Base-by-base conservation (phyloP, 2,888 invertebrate species). In the Prenolepis imparis region DNA sequence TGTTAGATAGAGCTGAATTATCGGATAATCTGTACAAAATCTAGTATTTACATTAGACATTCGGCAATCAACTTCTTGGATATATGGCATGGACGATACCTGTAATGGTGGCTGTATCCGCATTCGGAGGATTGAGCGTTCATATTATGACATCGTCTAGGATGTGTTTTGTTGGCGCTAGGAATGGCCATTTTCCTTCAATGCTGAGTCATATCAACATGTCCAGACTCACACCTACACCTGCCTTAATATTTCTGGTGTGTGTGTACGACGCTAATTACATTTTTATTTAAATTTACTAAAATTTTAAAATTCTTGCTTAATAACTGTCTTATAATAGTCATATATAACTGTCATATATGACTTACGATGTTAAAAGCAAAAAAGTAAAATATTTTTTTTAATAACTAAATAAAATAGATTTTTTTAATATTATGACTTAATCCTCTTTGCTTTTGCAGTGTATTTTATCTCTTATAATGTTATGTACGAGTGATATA, bases 71-170 rank as follows among this genome's bases (percentile, higher is more conserved):
- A 89, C 96, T 98, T 11, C 95, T 99, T 85, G 98, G 98, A 8
- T 95, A 95, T 86, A 95, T 97, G 91, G 95, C 97, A 11, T 97
- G 98, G 96, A 96, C 97, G 21, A 98, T 99, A 96, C 98, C 99
- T 0, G 95, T 98, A 6, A 96, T 99, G 95, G 99, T 99, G 1
- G 98, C 99, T 0, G 96, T 98, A 82, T 99, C 99, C 0, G 98
- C 98, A 1, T 96, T 99, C 93, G 99, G 99, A 83, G 98, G 99
- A 1, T 96, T 99, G 4, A 98, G 98, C 85, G 98, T 99, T 77
- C 98, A 98, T 93, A 98, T 99, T 72, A 98, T 99, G 98, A 98
- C 99, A 28, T 98, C 98, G 11, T 98, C 99, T 2, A 96, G 98
- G 87, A 97, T 98, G 97, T 97, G 98, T 92, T 98, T 98, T 94